Evolutionary conservation across 2,797 vertebrate species (phyloP), one percentile per base, ranked within the genome.

Genomic region (Rhinophrynus dorsalis): DNA sequence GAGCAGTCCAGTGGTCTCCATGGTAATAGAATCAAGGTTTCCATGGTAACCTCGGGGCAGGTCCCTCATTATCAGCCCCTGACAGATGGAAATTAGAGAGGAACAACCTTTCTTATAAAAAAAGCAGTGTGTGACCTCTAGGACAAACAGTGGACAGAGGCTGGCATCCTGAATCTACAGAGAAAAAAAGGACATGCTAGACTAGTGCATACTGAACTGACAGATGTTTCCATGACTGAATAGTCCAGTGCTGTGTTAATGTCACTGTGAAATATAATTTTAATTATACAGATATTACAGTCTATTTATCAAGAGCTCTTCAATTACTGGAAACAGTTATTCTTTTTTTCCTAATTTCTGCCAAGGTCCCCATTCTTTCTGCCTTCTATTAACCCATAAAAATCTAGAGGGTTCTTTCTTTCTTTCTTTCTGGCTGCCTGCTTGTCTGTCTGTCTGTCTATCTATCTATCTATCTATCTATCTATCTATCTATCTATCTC

Each of bases 1-100:
- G 62, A 60, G 47, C 62, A 45, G 70, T 66, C 70, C 70, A 45
- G 62, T 35, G 35, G 15, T 52, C 13, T 27, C 62, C 56, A 45
- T 73, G 55, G 62, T 60, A 60, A 66, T 55, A 54, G 62, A 72
- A 35, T 33, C 33, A 12, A 38, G 35, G 55, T 67, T 67, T 45
- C 62, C 44, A 40, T 67, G 51, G 70, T 52, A 60, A 73, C 62
- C 21, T 12, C 11, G 5, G 62, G 55, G 55, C 35, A 58, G 44
- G 37, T 37, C 37, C n/a, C 38, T 52, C 27, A 6, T 50, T 50
- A 50, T 32, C 26, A 13, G 48, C 29, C 48, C 18, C 11, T 35
- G 62, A 50, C 70, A 67, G 37, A 54, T 37, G 35, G 26, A 51
- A 33, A 54, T 55, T 35, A 71, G 26, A 17, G 40, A 52, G 61